Base-by-base conservation (phyloP, 2,888 invertebrate species). In the Aporophyla nigra region DNA sequence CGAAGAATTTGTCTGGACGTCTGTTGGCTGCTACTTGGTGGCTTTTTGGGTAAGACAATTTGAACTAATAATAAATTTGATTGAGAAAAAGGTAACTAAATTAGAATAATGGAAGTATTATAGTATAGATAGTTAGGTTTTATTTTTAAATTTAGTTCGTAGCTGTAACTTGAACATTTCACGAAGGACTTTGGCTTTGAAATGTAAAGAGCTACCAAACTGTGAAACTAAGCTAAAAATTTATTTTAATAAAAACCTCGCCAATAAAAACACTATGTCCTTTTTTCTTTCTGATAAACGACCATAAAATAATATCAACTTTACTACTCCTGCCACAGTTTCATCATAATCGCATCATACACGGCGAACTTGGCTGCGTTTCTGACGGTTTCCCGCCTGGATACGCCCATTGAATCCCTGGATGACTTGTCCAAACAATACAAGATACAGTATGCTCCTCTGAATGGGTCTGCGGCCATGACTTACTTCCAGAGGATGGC, bases 321-420 rank as follows among this genome's bases (percentile, higher is more conserved):
- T 74, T 51, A 49, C 9, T 3, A 33, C 33, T 78, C 51, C 33
- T 53, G 16, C 54, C 27, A 56, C 88, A 97, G 97, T 0, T 99
- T 99, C 94, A 99, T 99, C 92, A 99, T 99, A 86, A 99, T 99
- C 92, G 99, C 99, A 5, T 99, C 99, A 0, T 99, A 99, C 95
- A 99, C 99, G 0, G 99, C 99, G 1, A 99, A 99, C 94, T 97
- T 99, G 91, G 99, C 99, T 3, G 99, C 99, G 1, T 99, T 99
- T 93, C 97, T 99, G 76, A 99, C 99, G 0, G 99, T 99, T 0
- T 99, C 99, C 0, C 97, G 99, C 27, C 97, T 99, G 91, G 99
- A 99, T 89, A 98, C 99, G 0, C 99, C 99, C 0, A 98, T 99
- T 59, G 99, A 99, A 90, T 99, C 98, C 0, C 95, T 99, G 86